Conservation (phyloP, 2,113 vertebrate genomes). For the Microtus montanus region DNA sequence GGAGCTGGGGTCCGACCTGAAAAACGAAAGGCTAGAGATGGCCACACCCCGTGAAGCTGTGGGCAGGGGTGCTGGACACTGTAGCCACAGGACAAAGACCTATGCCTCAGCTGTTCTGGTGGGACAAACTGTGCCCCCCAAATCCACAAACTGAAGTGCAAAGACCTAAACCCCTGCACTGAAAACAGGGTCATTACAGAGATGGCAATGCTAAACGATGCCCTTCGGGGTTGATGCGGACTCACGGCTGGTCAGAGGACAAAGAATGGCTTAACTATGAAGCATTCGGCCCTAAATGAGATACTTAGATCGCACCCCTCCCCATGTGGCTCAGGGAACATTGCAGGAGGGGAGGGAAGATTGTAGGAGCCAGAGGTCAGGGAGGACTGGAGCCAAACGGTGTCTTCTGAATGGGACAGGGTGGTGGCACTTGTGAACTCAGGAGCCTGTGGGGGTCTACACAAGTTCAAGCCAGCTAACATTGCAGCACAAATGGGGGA, state of each 20-base stretch:
- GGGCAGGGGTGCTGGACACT: not conserved
- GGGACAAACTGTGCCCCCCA: not conserved
- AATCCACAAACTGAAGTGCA: fast-evolving
- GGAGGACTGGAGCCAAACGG: not conserved
- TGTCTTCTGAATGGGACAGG: not conserved
- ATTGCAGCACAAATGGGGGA: too few relatives aligned
- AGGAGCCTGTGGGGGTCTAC: too few relatives aligned
- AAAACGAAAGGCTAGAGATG: not conserved
- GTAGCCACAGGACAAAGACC: fast-evolving
- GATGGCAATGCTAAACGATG: not conserved
- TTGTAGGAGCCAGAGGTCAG: not conserved
- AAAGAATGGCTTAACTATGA: not conserved
- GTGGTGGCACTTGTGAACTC: not conserved
- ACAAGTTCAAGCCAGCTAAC: not conserved
- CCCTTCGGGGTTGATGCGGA: not conserved
- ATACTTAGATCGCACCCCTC: too few relatives aligned
- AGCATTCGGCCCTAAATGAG: not conserved
- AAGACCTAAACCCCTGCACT: too few relatives aligned
- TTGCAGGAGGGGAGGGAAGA: not conserved
- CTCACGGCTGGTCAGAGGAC: not conserved
- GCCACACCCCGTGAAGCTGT: too few relatives aligned
- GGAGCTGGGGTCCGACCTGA: not conserved
- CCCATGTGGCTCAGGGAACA: not conserved
- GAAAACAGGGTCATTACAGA: not conserved
- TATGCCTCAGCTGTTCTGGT: fast-evolving